These are phyloP conservation scores for Troides helena DNA, from an alignment of 2,888 invertebrate genomes.

Conservation along the genomic window DNA sequence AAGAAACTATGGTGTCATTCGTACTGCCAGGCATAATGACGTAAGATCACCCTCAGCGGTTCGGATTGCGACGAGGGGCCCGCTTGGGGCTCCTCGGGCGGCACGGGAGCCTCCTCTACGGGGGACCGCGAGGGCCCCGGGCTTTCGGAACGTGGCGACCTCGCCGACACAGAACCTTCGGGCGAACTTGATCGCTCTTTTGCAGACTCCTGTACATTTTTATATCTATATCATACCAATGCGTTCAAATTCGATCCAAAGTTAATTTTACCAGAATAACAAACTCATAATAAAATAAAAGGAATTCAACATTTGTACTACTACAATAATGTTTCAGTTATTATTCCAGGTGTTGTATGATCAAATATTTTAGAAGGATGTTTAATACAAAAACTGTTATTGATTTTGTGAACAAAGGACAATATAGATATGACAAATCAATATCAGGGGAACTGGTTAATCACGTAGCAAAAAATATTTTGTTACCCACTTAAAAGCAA, in stretches of 20 bases:
- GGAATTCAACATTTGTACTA: constrained; percentile 35
- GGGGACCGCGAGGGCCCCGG: constrained; percentile 44
- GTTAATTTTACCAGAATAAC: background rate
- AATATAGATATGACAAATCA: background rate
- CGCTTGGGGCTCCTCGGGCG: constrained; percentile 57
- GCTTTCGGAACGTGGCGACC: constrained; percentile 49
- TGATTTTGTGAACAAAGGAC: background rate
- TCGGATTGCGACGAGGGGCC: constrained; percentile 61
- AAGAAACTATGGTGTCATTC: constrained; percentile 76
- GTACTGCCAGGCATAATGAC: constrained; percentile 79
- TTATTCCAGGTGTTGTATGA: constrained; percentile 3
- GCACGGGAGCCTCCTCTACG: constrained; percentile 44
- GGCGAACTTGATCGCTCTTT: constrained; percentile 61
- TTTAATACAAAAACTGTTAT: background rate
- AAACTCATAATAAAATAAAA: constrained; percentile 17
- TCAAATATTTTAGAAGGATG: constrained; percentile 1
- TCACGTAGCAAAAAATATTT: background rate
- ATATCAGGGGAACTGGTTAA: background rate
- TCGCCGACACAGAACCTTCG: constrained; percentile 48
- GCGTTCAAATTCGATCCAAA: constrained; percentile 13
- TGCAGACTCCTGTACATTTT: constrained; percentile 53
- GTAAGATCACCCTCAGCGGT: constrained; percentile 74
- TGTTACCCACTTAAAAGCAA: too few species aligned
- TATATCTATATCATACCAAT: constrained; percentile 30
- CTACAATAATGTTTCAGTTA: constrained; percentile 40